Percentiles rank a stretch among this genome's conserved stretches.
Conservation (phyloP, 1,140 invertebrate genomes). For the Myzus persicae region DNA sequence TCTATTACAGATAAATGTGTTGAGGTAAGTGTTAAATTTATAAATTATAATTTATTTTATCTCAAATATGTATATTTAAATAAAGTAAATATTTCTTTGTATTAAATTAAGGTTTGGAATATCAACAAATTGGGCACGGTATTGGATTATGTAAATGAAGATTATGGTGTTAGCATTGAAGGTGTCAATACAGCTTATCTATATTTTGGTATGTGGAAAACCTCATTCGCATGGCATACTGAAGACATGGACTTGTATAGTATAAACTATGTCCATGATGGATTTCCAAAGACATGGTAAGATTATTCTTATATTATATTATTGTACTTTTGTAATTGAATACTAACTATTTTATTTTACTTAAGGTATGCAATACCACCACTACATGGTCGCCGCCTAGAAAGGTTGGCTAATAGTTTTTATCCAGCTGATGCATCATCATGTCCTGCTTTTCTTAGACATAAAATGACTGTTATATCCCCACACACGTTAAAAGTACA, state of each 20-base stretch:
- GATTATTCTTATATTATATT: too few species aligned
- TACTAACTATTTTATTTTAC: constrained; percentile 56
- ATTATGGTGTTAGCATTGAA: too few species aligned
- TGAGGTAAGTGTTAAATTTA: constrained; percentile 65
- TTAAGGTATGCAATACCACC: constrained; percentile 89
- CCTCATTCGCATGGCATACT: too few species aligned
- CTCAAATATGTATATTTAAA: background rate
- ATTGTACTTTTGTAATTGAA: background rate
- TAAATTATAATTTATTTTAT: background rate
- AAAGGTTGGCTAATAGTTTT: constrained; percentile 89
- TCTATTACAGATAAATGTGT: constrained; percentile 89
- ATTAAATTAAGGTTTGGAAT: too few species aligned
- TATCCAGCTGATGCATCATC: constrained; percentile 85
- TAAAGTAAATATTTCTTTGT: background rate
- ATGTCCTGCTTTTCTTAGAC: constrained; percentile 93
- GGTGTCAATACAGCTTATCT: too few species aligned
- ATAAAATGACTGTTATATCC: constrained; percentile 98
- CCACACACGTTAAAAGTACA: constrained; percentile 92
- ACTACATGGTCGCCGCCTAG: constrained; percentile 90
- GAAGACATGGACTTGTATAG: too few species aligned
- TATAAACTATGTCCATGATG: too few species aligned
- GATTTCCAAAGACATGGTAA: too few species aligned
- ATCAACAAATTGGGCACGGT: too few species aligned
- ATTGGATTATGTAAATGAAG: too few species aligned
- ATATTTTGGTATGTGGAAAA: too few species aligned